Conservation (phyloP, 2,888 invertebrate species). For the Bruchidius siliquastri region DNA sequence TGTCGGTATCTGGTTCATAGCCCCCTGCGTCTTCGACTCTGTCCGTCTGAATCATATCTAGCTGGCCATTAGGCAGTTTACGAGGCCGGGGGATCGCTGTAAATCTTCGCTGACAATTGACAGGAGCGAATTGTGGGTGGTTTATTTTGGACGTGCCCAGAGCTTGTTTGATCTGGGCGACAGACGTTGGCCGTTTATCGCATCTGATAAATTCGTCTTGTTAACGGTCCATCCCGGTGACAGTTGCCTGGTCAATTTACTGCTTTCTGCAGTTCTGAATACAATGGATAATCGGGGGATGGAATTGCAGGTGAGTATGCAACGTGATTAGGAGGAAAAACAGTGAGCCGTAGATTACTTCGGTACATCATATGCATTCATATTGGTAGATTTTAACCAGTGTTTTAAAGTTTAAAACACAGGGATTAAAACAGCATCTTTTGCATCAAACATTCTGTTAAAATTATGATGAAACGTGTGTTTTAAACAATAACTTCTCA, state of each 20-base stretch:
- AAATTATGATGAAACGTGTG: too few species aligned
- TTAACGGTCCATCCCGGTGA: not conserved
- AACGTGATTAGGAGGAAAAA: too few species aligned
- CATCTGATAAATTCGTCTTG: not conserved
- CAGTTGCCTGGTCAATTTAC: not conserved
- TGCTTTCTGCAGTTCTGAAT: not conserved
- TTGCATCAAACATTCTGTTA: too few species aligned
- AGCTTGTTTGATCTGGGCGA: not conserved
- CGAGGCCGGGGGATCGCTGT: not conserved
- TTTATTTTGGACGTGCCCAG: not conserved
- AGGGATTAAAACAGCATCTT: too few species aligned
- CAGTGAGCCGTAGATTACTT: too few species aligned
- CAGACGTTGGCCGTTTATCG: not conserved
- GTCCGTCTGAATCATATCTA: not conserved
- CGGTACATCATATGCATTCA: too few species aligned
- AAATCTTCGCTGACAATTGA: not conserved
- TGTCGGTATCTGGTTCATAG: too few species aligned
- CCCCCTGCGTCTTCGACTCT: not conserved
- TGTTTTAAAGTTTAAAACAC: too few species aligned
- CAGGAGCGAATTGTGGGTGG: not conserved
- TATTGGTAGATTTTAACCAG: too few species aligned
- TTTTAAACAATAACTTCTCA: too few species aligned
- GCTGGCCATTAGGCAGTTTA: not conserved
- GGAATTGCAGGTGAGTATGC: not conserved
- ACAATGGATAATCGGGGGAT: not conserved